Evolutionary conservation across 2,113 vertebrate species (phyloP).

Genomic region (Nannobrachium achirus): DNA sequence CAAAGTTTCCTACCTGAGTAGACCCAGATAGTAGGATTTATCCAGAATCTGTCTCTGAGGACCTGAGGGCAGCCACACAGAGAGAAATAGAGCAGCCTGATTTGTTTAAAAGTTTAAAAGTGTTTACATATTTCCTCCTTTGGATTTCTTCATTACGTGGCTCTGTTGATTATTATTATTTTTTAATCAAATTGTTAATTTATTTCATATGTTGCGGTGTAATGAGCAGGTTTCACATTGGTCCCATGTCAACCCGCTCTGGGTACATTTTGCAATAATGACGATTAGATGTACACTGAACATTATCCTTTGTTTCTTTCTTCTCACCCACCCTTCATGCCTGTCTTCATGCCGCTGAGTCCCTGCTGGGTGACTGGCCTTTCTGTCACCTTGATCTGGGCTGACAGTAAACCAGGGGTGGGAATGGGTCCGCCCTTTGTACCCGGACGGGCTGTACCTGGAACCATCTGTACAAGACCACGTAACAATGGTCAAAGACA

Average conservation of each 20-base stretch:
- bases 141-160: too few species aligned
- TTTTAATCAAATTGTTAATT: too few species aligned
- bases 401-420: constrained; percentile 84
- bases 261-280: too few species aligned
- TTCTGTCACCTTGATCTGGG: constrained; percentile 94
- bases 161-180: too few species aligned
- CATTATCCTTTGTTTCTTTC: too few species aligned
- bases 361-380: constrained; percentile 97
- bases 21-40: constrained; percentile 95
- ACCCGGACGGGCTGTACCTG: constrained; percentile 83
- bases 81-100: neutral
- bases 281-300: too few species aligned
- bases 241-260: too few species aligned
- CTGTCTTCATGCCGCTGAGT: constrained; percentile 96
- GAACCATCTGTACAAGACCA: constrained; percentile 81
- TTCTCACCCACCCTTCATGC: constrained; percentile 84
- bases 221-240: too few species aligned
- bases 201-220: too few species aligned
- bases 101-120: too few species aligned
- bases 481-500: neutral
- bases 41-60: constrained; percentile 97
- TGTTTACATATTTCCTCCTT: too few species aligned
- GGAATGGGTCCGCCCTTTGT: constrained; percentile 77
- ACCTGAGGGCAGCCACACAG: constrained; percentile 74
- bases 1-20: constrained; percentile 85